phyloP scores from a whole-genome alignment of 1,140 invertebrate species.

The Leptopilina boulardi region DNA sequence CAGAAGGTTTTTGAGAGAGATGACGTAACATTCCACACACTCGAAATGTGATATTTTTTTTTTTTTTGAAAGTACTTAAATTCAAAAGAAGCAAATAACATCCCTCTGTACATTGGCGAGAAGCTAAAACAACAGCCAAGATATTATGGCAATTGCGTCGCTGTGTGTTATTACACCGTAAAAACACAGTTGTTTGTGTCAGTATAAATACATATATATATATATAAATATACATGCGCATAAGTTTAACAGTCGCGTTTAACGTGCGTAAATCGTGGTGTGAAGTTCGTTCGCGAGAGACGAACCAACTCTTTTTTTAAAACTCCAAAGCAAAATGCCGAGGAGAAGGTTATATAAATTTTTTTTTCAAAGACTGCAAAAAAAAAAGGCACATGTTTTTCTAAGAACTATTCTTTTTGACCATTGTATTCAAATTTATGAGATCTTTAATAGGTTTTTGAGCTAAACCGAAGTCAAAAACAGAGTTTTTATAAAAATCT shows the following conservation, averaged over 20 bases:
- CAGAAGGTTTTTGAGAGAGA: too few species aligned
- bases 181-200: conserved; percentile 1
- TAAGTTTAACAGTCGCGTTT: conserved; percentile 35
- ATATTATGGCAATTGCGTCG: conserved; percentile 12
- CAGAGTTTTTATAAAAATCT: too few species aligned
- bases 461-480: too few species aligned
- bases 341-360: background rate
- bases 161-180: background rate
- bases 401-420: background rate
- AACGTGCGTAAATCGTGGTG: conserved; percentile 55
- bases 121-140: conserved; percentile 13
- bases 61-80: background rate
- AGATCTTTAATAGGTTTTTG: too few species aligned
- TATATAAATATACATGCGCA: background rate
- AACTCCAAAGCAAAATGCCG: background rate
- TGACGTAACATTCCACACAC: too few species aligned
- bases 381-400: background rate
- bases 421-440: background rate
- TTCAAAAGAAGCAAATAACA: conserved; percentile 7
- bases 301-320: conserved; percentile 58
- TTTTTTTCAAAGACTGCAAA: background rate
- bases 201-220: too few species aligned
- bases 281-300: conserved; percentile 5
- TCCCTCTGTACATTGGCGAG: background rate
- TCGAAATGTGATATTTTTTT: background rate